Percentiles rank a stretch among this genome's conserved stretches.
phyloP scores from a whole-genome alignment of 2,113 vertebrate species.

The Pelecanus crispus region DNA sequence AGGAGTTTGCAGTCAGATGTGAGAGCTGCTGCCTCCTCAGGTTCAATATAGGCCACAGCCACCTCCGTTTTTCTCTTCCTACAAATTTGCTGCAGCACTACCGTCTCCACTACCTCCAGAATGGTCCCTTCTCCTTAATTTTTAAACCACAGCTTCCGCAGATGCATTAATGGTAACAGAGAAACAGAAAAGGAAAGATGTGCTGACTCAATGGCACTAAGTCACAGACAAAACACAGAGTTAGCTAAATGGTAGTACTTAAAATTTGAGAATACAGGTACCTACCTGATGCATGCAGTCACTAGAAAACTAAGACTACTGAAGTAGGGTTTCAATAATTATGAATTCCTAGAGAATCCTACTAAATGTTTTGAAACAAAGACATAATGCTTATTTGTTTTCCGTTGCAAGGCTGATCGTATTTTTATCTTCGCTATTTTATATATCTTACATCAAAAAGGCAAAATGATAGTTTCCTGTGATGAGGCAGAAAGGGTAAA shows the following conservation, averaged over 20 bases:
- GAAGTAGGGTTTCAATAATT: background rate
- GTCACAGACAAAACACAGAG: background rate
- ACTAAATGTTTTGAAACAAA: background rate
- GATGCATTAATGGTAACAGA: background rate
- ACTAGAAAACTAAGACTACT: background rate
- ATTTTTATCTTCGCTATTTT: background rate
- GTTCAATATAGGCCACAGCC: background rate
- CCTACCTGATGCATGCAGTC: background rate
- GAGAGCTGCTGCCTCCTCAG: background rate
- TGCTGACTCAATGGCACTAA: background rate
- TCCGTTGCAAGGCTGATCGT: background rate
- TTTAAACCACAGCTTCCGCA: background rate
- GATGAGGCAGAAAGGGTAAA: background rate
- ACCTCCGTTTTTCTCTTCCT: background rate
- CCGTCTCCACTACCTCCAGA: background rate
- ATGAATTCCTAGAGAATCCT: background rate
- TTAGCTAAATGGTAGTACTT: background rate
- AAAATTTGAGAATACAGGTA: background rate
- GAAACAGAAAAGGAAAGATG: background rate
- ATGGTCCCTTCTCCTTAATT: background rate
- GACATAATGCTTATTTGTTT: background rate
- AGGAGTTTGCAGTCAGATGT: background rate
- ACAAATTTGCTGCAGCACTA: background rate
- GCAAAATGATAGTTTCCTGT: background rate
- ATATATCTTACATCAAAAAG: background rate